These are phyloP conservation scores for Parnassius glacialis DNA, from an alignment of 2,888 invertebrate species.

Conservation along the genomic window DNA sequence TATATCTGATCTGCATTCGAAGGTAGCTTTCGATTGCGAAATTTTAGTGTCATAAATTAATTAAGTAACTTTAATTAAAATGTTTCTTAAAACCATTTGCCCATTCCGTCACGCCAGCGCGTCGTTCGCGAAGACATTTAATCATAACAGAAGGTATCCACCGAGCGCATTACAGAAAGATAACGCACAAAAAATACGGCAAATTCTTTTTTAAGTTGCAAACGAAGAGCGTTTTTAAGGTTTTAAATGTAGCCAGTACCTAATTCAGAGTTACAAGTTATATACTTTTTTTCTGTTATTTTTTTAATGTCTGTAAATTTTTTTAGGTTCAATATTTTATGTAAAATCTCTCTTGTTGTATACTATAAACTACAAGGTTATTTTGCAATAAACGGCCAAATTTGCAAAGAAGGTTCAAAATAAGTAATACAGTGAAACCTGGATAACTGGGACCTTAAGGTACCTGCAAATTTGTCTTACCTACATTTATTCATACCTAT, in stretches of 20 bases:
- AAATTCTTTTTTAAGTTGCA: conserved; percentile 32
- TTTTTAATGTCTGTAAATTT: no score
- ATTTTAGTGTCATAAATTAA: conserved; percentile 37
- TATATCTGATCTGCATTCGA: background rate
- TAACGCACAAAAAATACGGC: conserved; percentile 44
- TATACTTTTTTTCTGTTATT: no score
- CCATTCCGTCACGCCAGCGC: conserved; percentile 49
- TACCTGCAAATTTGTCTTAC: no score
- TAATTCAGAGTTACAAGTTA: no score
- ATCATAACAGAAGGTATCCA: conserved; percentile 48
- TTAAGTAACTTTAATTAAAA: conserved; percentile 42
- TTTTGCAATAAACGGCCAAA: no score
- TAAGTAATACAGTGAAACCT: no score
- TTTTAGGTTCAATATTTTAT: no score
- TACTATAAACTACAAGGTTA: no score
- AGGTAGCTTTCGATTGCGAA: conserved; percentile 6
- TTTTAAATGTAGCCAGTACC: background rate
- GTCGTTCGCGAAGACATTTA: conserved; percentile 51
- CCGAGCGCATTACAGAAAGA: conserved; percentile 37
- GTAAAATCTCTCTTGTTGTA: no score
- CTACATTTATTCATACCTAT: no score
- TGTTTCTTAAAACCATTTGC: conserved; percentile 43
- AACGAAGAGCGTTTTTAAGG: conserved; percentile 25
- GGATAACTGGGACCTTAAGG: no score
- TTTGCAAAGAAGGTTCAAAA: no score